Evolutionary conservation across 2,113 vertebrate species (phyloP).

Genomic region (Lamprotornis superbus): DNA sequence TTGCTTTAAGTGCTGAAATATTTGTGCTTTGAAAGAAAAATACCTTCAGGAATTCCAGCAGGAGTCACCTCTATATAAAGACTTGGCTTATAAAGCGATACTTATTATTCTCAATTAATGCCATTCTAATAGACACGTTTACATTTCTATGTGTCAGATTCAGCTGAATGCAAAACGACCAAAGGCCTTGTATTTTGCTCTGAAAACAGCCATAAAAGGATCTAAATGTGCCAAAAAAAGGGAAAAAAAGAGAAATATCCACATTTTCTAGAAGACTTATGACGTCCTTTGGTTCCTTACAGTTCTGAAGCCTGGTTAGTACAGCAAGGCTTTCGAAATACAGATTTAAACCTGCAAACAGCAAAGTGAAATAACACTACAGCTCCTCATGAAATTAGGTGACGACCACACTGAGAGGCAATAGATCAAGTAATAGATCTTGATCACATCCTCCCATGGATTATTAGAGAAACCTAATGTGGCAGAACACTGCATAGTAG

Average conservation of each 20-base stretch:
- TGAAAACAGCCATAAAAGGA: slow-evolving; percentile 26
- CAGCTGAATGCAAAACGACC: slow-evolving; percentile 13
- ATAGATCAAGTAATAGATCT: slow-evolving; percentile 67
- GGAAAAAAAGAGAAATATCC: background rate
- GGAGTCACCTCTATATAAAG: slow-evolving; percentile 48
- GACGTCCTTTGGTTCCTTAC: background rate
- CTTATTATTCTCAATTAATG: slow-evolving; percentile 64
- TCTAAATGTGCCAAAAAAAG: background rate
- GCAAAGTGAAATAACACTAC: background rate
- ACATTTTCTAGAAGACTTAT: background rate
- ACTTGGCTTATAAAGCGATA: slow-evolving; percentile 33
- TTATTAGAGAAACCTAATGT: slow-evolving; percentile 69
- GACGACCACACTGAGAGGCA: background rate
- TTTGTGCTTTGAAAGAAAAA: slow-evolving; percentile 63
- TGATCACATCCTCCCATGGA: slow-evolving; percentile 51
- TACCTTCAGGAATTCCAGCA: slow-evolving; percentile 48
- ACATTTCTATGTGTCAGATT: slow-evolving; percentile 39
- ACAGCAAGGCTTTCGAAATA: background rate
- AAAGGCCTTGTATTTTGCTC: background rate
- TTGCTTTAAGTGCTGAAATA: slow-evolving; percentile 48
- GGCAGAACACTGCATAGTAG: slow-evolving; percentile 47
- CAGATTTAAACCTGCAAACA: slow-evolving; percentile 26
- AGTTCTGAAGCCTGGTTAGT: background rate
- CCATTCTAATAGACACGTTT: slow-evolving; percentile 46
- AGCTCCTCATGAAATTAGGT: background rate